A percentile compares a stretch with the other conserved stretches of the same genome.
Conservation (phyloP, 2,113 vertebrate species). For the Hydrochoerus hydrochaeris region DNA sequence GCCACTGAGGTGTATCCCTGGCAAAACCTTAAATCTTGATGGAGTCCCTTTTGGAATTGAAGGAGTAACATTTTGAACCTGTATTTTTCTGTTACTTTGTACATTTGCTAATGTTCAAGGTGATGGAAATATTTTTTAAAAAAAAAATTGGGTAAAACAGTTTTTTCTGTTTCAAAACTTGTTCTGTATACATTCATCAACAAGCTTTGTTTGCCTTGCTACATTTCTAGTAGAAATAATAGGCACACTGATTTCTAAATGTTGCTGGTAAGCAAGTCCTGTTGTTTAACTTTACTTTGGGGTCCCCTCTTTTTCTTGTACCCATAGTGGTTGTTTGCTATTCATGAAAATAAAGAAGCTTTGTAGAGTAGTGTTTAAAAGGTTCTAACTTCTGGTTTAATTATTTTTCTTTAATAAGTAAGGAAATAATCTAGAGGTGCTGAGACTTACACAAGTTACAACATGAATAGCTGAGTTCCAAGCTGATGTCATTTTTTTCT, state of each 20-base stretch:
- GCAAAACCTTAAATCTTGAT: constrained; percentile 44
- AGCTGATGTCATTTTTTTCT: neutral
- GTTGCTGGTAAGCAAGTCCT: constrained; percentile 17
- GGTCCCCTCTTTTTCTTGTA: neutral
- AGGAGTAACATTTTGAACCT: neutral
- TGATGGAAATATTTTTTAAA: neutral
- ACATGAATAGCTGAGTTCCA: neutral
- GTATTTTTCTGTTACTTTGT: constrained; percentile 34
- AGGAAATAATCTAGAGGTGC: constrained; percentile 2
- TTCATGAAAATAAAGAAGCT: neutral
- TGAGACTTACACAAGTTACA: neutral
- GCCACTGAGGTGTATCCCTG: too few relatives aligned
- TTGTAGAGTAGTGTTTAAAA: constrained; percentile 19
- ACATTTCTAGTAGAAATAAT: neutral
- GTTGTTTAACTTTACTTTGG: neutral
- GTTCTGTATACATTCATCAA: neutral
- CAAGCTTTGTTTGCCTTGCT: constrained; percentile 10
- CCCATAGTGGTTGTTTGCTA: neutral
- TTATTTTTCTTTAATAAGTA: constrained; percentile 37
- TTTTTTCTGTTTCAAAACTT: neutral
- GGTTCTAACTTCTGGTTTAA: neutral
- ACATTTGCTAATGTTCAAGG: neutral
- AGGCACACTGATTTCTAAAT: neutral
- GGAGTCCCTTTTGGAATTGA: neutral
- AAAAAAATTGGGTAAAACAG: neutral